Evolutionary conservation across 2,888 invertebrate species (phyloP), one percentile per base, ranked within the genome.

Genomic region (Drosophila conformis): DNA sequence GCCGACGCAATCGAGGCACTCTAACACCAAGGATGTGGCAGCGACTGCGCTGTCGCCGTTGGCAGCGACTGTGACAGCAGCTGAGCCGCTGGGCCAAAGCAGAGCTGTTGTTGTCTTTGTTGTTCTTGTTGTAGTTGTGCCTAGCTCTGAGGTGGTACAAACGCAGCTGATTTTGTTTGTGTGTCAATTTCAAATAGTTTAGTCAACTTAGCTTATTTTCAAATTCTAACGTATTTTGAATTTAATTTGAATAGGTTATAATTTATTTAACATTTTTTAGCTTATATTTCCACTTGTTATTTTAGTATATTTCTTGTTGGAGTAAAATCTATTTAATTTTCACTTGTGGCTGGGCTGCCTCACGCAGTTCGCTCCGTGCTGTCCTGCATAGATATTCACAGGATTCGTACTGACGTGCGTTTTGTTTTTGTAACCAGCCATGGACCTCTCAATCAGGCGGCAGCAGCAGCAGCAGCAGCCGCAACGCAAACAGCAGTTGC

Each of bases 381-480:
- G 91, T 90, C 85, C 90, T 91, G 87, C 91, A 85, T 88, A 84
- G 80, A 86, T 91, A 91, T 90, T 91, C 85, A 88, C 91, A 91
- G 86, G 87, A 91, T 78, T 70, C 83, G 69, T 84, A 91, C 91
- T 91, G 91, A 91, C 66, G 82, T 74, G 69, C 74, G 78, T 69
- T 80, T 90, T 91, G 90, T 90, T 90, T 88, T 90, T 90, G 91
- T 90, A 84, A 83, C 81, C 75, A 67, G 69, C 73, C 74, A 58
- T 69, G 83, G 86, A 63, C 83, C 86, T 79, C 80, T 72, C 75
- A 67, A 52, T 68, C 66, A 58, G 54, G 46, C 54, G 49, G 68
- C 52, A 49, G 57, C 73, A 42, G 69, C 58, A 25, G 66, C 51
- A 36, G 69, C 33, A 33, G 38, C 40, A 21, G 42, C 77, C 36